Conservation (phyloP, 2,888 invertebrate genomes). For the Pyrrhosoma nymphula region DNA sequence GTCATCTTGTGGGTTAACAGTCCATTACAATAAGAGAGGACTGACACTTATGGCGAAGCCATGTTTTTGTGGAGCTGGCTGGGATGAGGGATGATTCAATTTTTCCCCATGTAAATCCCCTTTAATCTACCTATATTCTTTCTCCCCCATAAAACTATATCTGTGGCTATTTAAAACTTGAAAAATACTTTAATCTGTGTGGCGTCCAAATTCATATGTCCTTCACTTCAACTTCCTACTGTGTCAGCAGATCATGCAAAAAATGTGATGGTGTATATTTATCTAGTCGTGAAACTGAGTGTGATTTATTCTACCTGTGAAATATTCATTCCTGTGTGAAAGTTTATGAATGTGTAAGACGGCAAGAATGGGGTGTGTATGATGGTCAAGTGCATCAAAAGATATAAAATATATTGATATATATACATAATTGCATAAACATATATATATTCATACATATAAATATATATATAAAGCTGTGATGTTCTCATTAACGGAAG, state of each 20-base stretch:
- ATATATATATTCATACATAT: conserved; percentile 53
- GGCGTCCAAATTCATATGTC: conserved; percentile 21
- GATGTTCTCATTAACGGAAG: conserved; percentile 64
- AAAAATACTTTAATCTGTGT: conserved; percentile 52
- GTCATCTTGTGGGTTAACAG: not conserved
- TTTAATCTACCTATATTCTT: not conserved
- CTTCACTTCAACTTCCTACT: conserved; percentile 18
- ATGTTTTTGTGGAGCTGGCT: not conserved
- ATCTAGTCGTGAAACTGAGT: conserved; percentile 49
- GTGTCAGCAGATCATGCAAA: conserved; percentile 43
- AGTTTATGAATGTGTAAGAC: not conserved
- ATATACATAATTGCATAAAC: conserved; percentile 65
- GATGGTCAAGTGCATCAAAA: not conserved
- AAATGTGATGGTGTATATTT: conserved; percentile 19
- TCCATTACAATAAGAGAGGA: not conserved
- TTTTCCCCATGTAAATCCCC: not conserved
- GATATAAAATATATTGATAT: conserved; percentile 60
- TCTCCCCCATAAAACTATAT: conserved; percentile 22
- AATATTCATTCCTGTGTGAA: conserved; percentile 36
- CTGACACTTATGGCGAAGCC: not conserved
- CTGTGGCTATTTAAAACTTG: conserved; percentile 30
- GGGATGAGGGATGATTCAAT: not conserved
- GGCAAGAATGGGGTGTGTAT: not conserved
- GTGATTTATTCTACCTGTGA: conserved; percentile 52
- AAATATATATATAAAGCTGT: conserved; percentile 67